Evolutionary conservation across 1,140 invertebrate species (phyloP).

Genomic region (Leguminivora glycinivorella): DNA sequence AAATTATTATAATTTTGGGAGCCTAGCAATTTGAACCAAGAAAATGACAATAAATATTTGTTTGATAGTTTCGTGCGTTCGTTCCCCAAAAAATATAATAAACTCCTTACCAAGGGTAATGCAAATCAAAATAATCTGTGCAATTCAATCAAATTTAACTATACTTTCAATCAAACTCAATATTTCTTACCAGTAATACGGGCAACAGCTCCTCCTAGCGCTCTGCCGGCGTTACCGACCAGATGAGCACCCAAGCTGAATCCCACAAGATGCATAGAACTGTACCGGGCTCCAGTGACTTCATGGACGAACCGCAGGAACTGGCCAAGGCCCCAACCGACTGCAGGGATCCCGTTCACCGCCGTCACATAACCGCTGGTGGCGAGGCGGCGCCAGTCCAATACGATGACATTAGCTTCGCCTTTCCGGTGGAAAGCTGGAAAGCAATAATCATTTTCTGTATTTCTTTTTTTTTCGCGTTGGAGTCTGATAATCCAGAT

Average conservation of each 20-base stretch:
- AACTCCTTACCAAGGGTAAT: no score
- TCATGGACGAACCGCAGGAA: constrained; percentile 73
- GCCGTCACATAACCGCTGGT: constrained; percentile 68
- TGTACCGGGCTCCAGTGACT: constrained; percentile 46
- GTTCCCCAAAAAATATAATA: no score
- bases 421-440: constrained; percentile 56
- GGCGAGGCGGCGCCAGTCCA: constrained; percentile 82
- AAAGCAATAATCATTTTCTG: constrained; percentile 36
- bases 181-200: constrained; percentile 59
- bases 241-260: constrained; percentile 94
- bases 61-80: no score
- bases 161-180: background rate
- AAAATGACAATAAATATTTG: no score
- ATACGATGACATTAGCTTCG: constrained; percentile 81
- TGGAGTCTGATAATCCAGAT: no score
- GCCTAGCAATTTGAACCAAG: no score
- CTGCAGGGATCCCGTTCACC: constrained; percentile 69
- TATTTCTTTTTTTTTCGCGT: no score
- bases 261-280: constrained; percentile 90
- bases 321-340: constrained; percentile 64
- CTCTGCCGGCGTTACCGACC: constrained; percentile 86
- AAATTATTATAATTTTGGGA: no score
- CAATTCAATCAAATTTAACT: background rate
- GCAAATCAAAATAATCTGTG: no score
- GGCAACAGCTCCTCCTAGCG: constrained; percentile 46